Evolutionary conservation across 2,888 invertebrate genomes (phyloP).

Genomic region (Hylaea fasciaria): DNA sequence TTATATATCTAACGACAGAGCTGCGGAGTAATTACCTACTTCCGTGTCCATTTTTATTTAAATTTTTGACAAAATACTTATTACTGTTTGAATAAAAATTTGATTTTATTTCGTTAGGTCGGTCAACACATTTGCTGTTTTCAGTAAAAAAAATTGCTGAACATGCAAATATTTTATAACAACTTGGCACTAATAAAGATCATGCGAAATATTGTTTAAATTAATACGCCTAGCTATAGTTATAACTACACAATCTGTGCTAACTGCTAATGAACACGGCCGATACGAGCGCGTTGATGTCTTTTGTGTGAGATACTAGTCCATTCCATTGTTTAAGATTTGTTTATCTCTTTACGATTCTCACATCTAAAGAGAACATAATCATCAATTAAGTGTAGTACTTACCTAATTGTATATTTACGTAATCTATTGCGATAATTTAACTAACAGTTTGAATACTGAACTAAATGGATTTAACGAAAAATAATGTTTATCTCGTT

Average conservation of each 20-base stretch:
- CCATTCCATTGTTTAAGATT: background rate
- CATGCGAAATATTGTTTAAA: no score
- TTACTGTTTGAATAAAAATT: no score
- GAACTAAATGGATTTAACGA: no score
- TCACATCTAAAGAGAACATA: background rate
- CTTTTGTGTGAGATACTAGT: constrained; percentile 10
- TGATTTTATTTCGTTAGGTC: no score
- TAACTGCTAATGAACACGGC: no score
- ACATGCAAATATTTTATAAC: no score
- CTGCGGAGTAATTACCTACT: background rate
- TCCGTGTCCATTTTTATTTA: background rate
- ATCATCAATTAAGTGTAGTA: background rate
- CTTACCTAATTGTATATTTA: background rate
- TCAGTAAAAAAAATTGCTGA: no score
- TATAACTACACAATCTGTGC: no score
- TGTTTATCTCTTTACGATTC: constrained; percentile 7
- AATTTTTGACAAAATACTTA: background rate
- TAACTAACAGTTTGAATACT: background rate
- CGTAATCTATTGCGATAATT: background rate
- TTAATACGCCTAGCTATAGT: no score
- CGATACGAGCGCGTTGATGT: constrained; percentile 13
- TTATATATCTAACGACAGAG: background rate
- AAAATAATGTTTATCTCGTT: no score
- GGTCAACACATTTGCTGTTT: no score
- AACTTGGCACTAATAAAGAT: no score